Evolutionary conservation across 2,888 invertebrate species (phyloP), one percentile per base, ranked within the genome.

Genomic region (Philonicus albiceps): DNA sequence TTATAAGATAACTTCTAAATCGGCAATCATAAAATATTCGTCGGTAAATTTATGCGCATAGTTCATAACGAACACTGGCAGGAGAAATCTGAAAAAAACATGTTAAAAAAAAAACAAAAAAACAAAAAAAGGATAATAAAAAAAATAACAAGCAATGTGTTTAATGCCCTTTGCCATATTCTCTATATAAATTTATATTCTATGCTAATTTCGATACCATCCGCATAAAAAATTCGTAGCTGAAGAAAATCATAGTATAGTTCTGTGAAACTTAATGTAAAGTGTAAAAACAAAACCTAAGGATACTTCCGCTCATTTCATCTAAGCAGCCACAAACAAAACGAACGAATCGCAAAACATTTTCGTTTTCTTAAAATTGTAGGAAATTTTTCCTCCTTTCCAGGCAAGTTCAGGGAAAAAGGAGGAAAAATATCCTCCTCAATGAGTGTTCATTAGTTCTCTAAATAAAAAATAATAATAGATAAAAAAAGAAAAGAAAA

Each of bases 401-500:
- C 11, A 19, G 64, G 64, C 1, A 3, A 0, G 22, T 22, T 8
- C 22, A 2, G n/a, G 11, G 64, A 22, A 22, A 8, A 19, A 64
- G 64, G 74, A 5, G 74, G 31, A n/a, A 34, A 31, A 34, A 34
- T 34, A n/a, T 74, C 31, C 34, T 74, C 13, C 34, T 34, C 74
- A 78, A 22, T 78, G 78, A 78, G 78, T 81, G 81, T 81, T 81
- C 81, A 81, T 55, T 55, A 81, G 64, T 81, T 64, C 64, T 81
- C 55, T 31, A 81, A 81, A 13, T 19, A 81, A 74, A 74, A 27
- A 34, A 27, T 7, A 34, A 31, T 4, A 27, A 73, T 27, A 30
- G 27, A 13, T 13, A 74, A 74, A 31, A 72, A 72, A 74, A 1
- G 16, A 4, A 74, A 34, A 34, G 27, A 72, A 74, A 34, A 34